These are phyloP conservation scores for Bufo bufo DNA, from an alignment of 2,113 vertebrate genomes.

Conservation along the genomic window DNA sequence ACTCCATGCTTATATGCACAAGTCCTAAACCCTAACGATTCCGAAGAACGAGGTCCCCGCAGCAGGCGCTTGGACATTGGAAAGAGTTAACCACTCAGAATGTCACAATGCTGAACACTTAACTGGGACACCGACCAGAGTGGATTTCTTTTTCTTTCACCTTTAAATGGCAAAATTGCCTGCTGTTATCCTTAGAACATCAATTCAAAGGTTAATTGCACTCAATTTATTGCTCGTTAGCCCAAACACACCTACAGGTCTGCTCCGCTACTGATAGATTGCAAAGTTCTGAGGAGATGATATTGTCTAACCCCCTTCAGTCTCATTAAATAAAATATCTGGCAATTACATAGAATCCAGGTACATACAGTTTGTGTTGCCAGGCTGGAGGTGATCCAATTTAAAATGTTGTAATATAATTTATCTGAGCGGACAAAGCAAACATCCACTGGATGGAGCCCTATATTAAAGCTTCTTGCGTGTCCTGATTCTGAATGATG, in stretches of 20 bases:
- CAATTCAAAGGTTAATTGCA: conserved; percentile 60
- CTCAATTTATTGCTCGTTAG: conserved; percentile 60
- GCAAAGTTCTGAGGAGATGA: conserved; percentile 46
- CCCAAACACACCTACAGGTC: conserved; percentile 60
- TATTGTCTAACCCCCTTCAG: conserved; percentile 55
- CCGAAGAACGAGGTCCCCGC: neutral
- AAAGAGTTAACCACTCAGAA: conserved; percentile 50
- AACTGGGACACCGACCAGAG: conserved; percentile 46
- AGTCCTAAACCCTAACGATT: too few relatives aligned
- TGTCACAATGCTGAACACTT: conserved; percentile 45
- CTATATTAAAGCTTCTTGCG: neutral
- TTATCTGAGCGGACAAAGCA: conserved; percentile 1
- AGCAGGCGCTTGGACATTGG: neutral
- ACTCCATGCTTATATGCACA: neutral
- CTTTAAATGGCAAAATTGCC: conserved; percentile 60
- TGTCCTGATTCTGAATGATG: neutral
- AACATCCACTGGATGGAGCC: neutral
- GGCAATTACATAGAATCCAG: conserved; percentile 30
- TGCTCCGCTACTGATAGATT: conserved; percentile 55
- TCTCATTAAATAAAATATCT: conserved; percentile 50
- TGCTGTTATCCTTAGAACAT: conserved; percentile 60
- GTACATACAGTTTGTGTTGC: conserved; percentile 32
- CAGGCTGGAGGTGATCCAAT: conserved; percentile 25
- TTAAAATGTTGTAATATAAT: conserved; percentile 24
- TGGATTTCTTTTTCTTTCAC: conserved; percentile 53